These are phyloP conservation scores for Megamerina dolium DNA, from an alignment of 2,888 invertebrate species.

Conservation along the genomic window DNA sequence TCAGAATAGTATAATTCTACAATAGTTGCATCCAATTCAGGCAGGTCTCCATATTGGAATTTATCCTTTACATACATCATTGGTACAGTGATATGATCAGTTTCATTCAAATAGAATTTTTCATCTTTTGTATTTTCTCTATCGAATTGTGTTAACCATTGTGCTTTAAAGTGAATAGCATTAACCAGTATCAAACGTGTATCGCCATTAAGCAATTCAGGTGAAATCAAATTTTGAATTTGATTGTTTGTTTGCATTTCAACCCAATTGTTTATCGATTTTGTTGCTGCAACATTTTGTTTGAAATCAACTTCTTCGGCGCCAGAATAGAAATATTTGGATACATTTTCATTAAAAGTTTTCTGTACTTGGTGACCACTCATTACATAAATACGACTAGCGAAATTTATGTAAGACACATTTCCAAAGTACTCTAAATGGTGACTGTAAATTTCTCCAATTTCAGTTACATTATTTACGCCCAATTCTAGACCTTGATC, in stretches of 20 bases:
- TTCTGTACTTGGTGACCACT: constrained; percentile 54
- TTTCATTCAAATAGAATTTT: constrained; percentile 60
- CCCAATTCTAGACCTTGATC: constrained; percentile 53
- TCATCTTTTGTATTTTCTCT: constrained; percentile 56
- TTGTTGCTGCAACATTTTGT: constrained; percentile 50
- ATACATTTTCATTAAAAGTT: constrained; percentile 55
- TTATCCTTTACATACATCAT: constrained; percentile 60
- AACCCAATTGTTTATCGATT: constrained; percentile 75
- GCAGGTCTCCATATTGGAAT: constrained; percentile 30
- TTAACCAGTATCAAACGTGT: constrained; percentile 74
- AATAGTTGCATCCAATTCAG: constrained; percentile 30
- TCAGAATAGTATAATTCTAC: constrained; percentile 67
- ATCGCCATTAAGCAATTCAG: constrained; percentile 51
- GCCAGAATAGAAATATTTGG: constrained; percentile 59
- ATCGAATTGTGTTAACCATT: constrained; percentile 75
- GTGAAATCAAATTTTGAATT: constrained; percentile 67
- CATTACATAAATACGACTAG: constrained; percentile 68
- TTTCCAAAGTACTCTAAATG: constrained; percentile 21
- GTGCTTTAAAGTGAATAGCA: constrained; percentile 80
- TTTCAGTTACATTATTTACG: constrained; percentile 30
- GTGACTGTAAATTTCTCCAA: constrained; percentile 35
- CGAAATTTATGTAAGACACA: constrained; percentile 52
- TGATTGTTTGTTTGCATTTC: constrained; percentile 72
- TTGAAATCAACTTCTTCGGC: constrained; percentile 61
- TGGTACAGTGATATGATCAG: constrained; percentile 52